Base-by-base conservation (phyloP, 1,140 invertebrate genomes). In the Heterodera carotae region DNA sequence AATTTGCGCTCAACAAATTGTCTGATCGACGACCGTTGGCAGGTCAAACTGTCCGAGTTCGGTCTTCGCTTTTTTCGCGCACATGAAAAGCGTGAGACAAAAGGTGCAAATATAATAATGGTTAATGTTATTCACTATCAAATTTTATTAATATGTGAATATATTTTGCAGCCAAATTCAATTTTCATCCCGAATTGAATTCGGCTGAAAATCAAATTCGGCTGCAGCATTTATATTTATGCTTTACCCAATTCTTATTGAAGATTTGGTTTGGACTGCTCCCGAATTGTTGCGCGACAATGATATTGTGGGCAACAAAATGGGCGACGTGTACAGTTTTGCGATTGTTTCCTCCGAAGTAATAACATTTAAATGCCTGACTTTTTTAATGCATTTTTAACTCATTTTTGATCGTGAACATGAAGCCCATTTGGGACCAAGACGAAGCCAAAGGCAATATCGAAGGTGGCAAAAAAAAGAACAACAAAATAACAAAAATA, bases 201-300 rank as follows among this genome's bases (percentile, higher is more conserved):
- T n/a, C n/a, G n/a, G n/a, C n/a, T n/a, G n/a, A n/a, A n/a, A n/a
- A n/a, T n/a, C n/a, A n/a, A n/a, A n/a, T n/a, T n/a, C n/a, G n/a
- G n/a, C n/a, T n/a, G n/a, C n/a, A n/a, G n/a, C n/a, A n/a, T n/a
- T n/a, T n/a, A n/a, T n/a, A n/a, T n/a, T n/a, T n/a, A n/a, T n/a
- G n/a, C n/a, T n/a, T n/a, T n/a, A n/a, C n/a, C n/a, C n/a, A n/a
- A n/a, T n/a, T n/a, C n/a, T n/a, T n/a, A n/a, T n/a, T n/a, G 80
- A 69, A 93, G 94, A 94, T 81, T 88, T 94, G 48, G 89, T 96
- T 71, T 96, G 94, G 94, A 94, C 92, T 29, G 93, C 94, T 0
- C 94, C 94, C 2, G 94, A 96, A 89, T 88, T 94, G 72, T 89
- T 96, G 72, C 59, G 76, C 27, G 33, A 68, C 25, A 56, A 22